Evolutionary conservation across 2,888 invertebrate genomes (phyloP).

Genomic region (Lathronympha strigana): DNA sequence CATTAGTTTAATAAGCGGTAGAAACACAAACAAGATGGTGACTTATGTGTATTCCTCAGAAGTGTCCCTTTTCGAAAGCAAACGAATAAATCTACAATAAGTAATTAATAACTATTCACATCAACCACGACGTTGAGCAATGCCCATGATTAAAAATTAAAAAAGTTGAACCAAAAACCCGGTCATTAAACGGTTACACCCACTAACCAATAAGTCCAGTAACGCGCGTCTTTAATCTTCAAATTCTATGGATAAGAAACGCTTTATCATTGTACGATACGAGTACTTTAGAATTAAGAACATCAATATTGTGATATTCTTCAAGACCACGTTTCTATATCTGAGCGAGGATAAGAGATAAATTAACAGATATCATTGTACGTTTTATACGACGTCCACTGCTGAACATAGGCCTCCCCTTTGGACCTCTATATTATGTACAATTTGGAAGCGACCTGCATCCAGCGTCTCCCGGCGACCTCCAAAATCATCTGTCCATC

Average conservation of each 20-base stretch:
- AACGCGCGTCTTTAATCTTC: conserved; percentile 45
- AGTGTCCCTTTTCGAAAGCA: background rate
- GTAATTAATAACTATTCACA: conserved; percentile 5
- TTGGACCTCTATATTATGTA: too few species aligned
- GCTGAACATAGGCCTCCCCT: too few species aligned
- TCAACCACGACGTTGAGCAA: conserved; percentile 13
- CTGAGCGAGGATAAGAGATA: too few species aligned
- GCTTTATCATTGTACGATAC: conserved; percentile 37
- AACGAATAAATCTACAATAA: background rate
- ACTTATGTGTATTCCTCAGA: background rate
- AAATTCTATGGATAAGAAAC: conserved; percentile 43
- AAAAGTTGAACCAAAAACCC: conserved; percentile 34
- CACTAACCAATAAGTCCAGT: conserved; percentile 44
- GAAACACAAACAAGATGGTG: background rate
- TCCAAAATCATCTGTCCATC: too few species aligned
- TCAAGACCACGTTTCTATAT: background rate
- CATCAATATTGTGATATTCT: conserved; percentile 26
- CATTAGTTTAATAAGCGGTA: background rate
- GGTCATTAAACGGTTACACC: conserved; percentile 50
- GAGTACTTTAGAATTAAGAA: too few species aligned
- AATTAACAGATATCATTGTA: too few species aligned
- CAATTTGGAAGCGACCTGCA: too few species aligned
- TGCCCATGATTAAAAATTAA: conserved; percentile 17
- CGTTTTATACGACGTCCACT: too few species aligned
- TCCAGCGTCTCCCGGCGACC: too few species aligned